Evolutionary conservation across 2,888 invertebrate genomes (phyloP), one percentile per base, ranked within the genome.

Genomic region (Clanis bilineata): DNA sequence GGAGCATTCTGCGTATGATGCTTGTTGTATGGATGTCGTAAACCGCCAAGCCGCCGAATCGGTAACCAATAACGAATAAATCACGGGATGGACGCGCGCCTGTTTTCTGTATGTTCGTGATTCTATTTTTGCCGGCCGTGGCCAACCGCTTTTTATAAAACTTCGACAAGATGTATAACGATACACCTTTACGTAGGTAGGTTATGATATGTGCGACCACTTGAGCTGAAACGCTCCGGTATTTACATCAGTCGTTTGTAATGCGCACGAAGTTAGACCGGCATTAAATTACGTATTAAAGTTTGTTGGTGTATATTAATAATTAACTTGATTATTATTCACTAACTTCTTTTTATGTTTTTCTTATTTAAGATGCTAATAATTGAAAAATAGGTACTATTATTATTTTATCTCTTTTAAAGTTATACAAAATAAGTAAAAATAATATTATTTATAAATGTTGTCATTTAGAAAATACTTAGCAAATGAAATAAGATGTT

Each of bases 101-200:
- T 92, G 91, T 81, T 90, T 90, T 90, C 83, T 91, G 90, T 91
- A 87, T 76, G 82, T 88, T 82, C 80, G 76, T 83, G 78, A 74
- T 79, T 82, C 88, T 90, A 90, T 91, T 91, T 90, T 85, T 74
- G 82, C 75, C 76, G 77, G 76, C 71, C 69, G 64, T 72, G 66
- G 70, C 72, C 75, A 76, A 78, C 77, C 74, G 79, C 76, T 85
- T 81, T 80, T 77, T 83, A 86, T 77, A 80, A 84, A 85, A 85
- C 75, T 82, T 81, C 76, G 71, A 74, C 75, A 71, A 67, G 65
- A 76, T 71, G 70, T 70, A 74, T 70, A 67, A 67, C 62, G 71
- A 68, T 76, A 75, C 67, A 66, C 64, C 65, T 64, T 36, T 56
- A 51, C 55, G 18, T 55, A 58, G 55, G 18, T 55, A 58, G 55